These are phyloP conservation scores for Atrina japonica DNA, from an alignment of 2,888 invertebrate genomes.

Conservation along the genomic window DNA sequence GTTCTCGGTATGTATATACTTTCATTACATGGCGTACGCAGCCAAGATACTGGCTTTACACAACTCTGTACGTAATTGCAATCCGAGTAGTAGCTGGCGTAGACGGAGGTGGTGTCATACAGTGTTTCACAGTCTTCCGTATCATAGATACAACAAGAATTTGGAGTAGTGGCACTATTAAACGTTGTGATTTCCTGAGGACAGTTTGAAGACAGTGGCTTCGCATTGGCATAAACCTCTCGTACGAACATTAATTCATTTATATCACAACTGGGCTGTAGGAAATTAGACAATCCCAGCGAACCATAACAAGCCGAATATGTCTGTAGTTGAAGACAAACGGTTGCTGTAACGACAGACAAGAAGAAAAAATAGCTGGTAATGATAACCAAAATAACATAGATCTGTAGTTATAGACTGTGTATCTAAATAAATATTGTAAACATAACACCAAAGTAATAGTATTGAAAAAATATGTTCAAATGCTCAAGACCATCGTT, in stretches of 20 bases:
- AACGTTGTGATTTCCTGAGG: neutral
- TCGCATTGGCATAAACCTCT: conserved; percentile 16
- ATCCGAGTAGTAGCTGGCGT: conserved; percentile 14
- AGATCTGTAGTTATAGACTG: no score
- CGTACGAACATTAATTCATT: conserved; percentile 20
- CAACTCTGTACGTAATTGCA: conserved; percentile 23
- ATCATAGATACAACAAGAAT: conserved; percentile 29
- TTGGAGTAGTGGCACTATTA: neutral
- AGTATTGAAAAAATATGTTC: no score
- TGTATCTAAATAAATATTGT: no score
- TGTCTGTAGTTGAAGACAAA: conserved; percentile 13
- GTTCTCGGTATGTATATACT: conserved; percentile 14
- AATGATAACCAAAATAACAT: no score
- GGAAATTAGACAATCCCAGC: conserved; percentile 17
- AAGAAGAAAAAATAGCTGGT: no score
- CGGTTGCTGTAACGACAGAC: neutral
- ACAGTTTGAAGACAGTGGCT: conserved; percentile 3
- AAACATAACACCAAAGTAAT: no score
- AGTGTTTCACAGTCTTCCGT: conserved; percentile 18
- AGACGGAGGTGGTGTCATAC: conserved; percentile 16
- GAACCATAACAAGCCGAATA: conserved; percentile 37
- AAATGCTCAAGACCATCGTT: no score
- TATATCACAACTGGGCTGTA: conserved; percentile 16
- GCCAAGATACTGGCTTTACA: conserved; percentile 25
- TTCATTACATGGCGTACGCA: conserved; percentile 5